A percentile compares a stretch with the other conserved stretches of the same genome.
phyloP scores from a whole-genome alignment of 2,113 vertebrate genomes.

The Calypte anna region DNA sequence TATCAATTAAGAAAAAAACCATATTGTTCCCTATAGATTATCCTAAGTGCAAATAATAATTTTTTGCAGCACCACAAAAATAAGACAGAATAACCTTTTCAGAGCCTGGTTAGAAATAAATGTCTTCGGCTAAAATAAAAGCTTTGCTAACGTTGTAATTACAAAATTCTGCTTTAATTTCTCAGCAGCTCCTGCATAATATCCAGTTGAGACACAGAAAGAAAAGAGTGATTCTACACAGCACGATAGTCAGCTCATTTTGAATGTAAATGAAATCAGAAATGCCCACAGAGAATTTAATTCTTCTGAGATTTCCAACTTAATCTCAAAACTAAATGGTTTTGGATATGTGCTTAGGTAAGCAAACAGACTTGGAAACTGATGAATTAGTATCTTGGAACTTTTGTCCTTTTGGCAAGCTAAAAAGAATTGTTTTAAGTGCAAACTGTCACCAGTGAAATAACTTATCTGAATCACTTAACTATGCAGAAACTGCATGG shows the following conservation, averaged over 20 bases:
- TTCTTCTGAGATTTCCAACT: slow-evolving; percentile 25
- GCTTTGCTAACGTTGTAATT: background rate
- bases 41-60: background rate
- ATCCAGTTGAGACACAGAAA: background rate
- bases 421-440: background rate
- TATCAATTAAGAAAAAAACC: background rate
- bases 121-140: background rate
- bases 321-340: slow-evolving; percentile 16
- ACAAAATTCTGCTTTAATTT: background rate
- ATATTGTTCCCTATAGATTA: background rate
- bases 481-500: background rate
- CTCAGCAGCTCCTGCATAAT: background rate
- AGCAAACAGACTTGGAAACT: slow-evolving; percentile 20
- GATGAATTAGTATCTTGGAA: background rate
- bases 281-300: slow-evolving; percentile 3
- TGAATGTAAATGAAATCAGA: slow-evolving; percentile 24
- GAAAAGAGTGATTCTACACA: background rate
- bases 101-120: background rate
- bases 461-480: background rate
- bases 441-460: background rate
- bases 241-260: background rate
- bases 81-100: background rate
- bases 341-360: background rate
- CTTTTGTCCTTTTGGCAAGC: background rate
- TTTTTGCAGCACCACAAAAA: background rate